Evolutionary conservation across 2,888 invertebrate species (phyloP).

Genomic region (Eristalis intricaria): DNA sequence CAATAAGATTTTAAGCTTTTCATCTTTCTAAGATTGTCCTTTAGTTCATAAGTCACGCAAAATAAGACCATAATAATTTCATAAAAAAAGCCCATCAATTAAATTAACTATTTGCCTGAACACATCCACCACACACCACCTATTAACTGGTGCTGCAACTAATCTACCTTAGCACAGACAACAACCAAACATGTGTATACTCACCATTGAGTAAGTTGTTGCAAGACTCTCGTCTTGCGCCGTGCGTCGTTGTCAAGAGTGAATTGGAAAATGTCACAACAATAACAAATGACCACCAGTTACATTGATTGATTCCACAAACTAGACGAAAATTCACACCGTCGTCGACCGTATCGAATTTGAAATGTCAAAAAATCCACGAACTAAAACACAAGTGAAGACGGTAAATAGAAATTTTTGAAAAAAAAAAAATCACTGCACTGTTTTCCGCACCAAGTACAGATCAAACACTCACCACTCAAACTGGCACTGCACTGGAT

Average conservation of each 20-base stretch:
- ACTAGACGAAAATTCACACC: slow-evolving; percentile 2
- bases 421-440: slow-evolving; percentile 11
- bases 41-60: too few species aligned
- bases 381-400: slow-evolving; percentile 39
- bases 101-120: neutral
- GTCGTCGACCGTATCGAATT: neutral
- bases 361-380: slow-evolving; percentile 56
- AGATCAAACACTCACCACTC: slow-evolving; percentile 5
- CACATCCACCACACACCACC: neutral
- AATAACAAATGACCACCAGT: slow-evolving; percentile 56
- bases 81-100: neutral
- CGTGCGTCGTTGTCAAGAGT: slow-evolving; percentile 58
- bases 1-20: too few species aligned
- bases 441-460: slow-evolving; percentile 11
- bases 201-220: slow-evolving; percentile 35
- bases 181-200: slow-evolving; percentile 11
- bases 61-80: too few species aligned
- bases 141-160: neutral
- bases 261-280: slow-evolving; percentile 56
- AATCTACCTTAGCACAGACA: neutral
- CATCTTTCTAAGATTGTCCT: too few species aligned
- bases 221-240: slow-evolving; percentile 11
- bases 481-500: slow-evolving; percentile 21
- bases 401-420: slow-evolving; percentile 48
- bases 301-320: slow-evolving; percentile 51